Evolutionary conservation across 2,888 invertebrate genomes (phyloP).

Genomic region (Euclidia mi): DNA sequence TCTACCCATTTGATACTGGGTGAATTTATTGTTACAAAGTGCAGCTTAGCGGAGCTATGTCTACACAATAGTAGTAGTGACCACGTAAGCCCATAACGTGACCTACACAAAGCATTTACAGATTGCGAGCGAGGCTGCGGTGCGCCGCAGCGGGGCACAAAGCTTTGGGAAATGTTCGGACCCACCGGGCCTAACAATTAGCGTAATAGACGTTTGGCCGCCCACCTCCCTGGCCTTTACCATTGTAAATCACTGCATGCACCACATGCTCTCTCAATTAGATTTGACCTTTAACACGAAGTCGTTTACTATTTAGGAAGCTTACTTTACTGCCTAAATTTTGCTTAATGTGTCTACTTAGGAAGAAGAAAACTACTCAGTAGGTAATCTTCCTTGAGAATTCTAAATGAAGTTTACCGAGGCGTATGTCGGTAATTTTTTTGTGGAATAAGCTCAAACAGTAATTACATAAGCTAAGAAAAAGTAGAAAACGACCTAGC

Average conservation of each 20-base stretch:
- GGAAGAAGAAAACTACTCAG: not conserved
- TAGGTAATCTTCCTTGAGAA: not conserved
- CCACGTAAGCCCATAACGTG: slow-evolving; percentile 68
- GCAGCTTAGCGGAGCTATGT: slow-evolving; percentile 52
- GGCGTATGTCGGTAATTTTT: slow-evolving; percentile 3
- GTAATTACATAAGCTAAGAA: slow-evolving; percentile 39
- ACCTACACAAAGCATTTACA: slow-evolving; percentile 74
- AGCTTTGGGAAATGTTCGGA: slow-evolving; percentile 68
- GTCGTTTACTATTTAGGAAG: slow-evolving; percentile 2
- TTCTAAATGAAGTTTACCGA: slow-evolving; percentile 2
- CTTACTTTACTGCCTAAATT: not conserved
- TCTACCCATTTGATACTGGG: slow-evolving; percentile 12
- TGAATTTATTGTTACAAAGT: slow-evolving; percentile 37
- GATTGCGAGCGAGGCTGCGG: slow-evolving; percentile 73
- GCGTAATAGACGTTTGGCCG: slow-evolving; percentile 72
- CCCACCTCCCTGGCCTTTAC: slow-evolving; percentile 44
- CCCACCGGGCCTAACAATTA: slow-evolving; percentile 69
- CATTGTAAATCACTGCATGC: slow-evolving; percentile 52
- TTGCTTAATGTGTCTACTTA: not conserved
- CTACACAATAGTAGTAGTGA: slow-evolving; percentile 55
- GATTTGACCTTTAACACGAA: slow-evolving; percentile 20
- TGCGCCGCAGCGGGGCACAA: slow-evolving; percentile 65
- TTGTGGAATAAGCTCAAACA: slow-evolving; percentile 17
- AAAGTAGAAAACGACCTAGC: slow-evolving; percentile 35
- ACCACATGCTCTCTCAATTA: slow-evolving; percentile 34